Conservation (phyloP, 2,797 vertebrate species). For the Oceanodroma leucorhoa region DNA sequence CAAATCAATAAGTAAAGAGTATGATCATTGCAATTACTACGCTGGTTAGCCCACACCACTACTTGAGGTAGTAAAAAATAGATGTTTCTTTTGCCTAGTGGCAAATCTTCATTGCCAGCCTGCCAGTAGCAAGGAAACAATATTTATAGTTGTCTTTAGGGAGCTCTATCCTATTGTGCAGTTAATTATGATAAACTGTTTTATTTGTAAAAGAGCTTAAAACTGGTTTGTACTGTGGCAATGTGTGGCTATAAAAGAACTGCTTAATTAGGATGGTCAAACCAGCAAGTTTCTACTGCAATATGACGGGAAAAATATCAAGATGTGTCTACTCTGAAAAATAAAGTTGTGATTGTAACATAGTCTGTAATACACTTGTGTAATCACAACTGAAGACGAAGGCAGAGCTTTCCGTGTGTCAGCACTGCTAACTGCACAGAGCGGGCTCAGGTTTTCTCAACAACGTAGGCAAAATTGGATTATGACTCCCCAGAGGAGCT, state of each 20-base stretch:
- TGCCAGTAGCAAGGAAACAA: neutral
- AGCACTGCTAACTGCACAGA: neutral
- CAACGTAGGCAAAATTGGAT: accelerated
- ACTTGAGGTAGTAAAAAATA: conserved; percentile 3
- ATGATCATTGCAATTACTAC: neutral
- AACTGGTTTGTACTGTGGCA: neutral
- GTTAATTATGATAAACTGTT: conserved; percentile 60
- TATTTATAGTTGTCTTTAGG: conserved; percentile 59
- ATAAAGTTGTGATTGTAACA: neutral
- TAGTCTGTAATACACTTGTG: neutral
- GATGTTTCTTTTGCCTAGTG: neutral
- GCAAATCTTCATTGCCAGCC: conserved; percentile 25
- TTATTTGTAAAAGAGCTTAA: conserved; percentile 47
- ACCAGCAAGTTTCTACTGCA: neutral
- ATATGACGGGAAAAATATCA: neutral
- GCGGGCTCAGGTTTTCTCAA: neutral
- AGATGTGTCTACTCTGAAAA: neutral
- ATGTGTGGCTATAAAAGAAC: neutral
- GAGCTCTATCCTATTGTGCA: neutral
- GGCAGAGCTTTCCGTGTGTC: neutral
- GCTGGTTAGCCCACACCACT: neutral
- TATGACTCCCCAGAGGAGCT: neutral
- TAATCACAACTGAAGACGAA: neutral
- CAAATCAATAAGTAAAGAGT: neutral
- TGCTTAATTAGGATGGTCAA: neutral